Evolutionary conservation across 2,113 vertebrate species (phyloP).

Genomic region (Pholis gunnellus): DNA sequence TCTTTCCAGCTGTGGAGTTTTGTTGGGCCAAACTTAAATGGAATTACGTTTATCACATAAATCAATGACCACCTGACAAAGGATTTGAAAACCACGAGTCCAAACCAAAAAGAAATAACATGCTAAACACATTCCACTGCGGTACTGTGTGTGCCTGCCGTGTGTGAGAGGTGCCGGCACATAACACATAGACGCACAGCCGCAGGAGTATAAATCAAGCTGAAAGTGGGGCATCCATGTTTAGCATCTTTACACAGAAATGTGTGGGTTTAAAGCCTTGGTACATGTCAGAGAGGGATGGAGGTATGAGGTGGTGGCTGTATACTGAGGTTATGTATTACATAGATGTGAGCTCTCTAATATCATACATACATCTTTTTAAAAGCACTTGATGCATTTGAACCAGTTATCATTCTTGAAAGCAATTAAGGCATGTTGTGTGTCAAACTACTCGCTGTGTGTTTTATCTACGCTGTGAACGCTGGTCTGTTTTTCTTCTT

Average conservation of each 20-base stretch:
- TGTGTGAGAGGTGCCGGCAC: not conserved
- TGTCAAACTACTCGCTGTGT: not conserved
- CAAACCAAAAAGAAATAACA: not conserved
- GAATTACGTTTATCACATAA: not conserved
- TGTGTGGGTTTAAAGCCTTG: constrained; percentile 23
- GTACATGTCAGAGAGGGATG: not conserved
- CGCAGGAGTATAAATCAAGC: not conserved
- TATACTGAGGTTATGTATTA: not conserved
- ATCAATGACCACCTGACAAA: not conserved
- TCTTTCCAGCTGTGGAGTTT: not conserved
- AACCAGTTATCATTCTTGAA: not conserved
- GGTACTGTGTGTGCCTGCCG: not conserved
- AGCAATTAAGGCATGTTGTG: not conserved
- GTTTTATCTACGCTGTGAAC: not conserved
- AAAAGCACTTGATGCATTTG: constrained; percentile 1
- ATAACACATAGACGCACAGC: not conserved
- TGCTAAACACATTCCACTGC: not conserved
- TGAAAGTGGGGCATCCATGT: constrained; percentile 45
- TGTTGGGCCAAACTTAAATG: not conserved
- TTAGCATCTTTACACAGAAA: constrained; percentile 3
- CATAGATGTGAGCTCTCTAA: not conserved
- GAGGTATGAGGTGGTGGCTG: not conserved
- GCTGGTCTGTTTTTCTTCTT: not conserved
- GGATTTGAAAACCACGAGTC: not conserved
- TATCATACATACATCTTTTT: not conserved